Evolutionary conservation across 2,113 vertebrate species (phyloP).

Genomic region (Antigone vipio): DNA sequence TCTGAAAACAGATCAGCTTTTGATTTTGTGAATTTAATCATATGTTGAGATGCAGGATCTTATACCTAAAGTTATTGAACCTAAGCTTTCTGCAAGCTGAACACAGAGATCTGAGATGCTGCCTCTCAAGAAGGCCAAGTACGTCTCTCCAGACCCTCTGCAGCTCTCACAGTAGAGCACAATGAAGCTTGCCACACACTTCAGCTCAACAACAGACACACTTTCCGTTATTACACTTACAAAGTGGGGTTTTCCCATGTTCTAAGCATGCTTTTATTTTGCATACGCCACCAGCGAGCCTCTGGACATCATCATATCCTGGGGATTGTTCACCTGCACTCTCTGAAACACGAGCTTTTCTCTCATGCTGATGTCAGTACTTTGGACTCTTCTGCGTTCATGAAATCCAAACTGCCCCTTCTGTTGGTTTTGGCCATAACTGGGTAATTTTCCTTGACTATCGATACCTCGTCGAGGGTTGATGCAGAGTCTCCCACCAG

Average conservation of each 20-base stretch:
- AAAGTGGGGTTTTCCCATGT: too few species aligned
- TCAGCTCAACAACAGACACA: not conserved
- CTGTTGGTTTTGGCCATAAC: not conserved
- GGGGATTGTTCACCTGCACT: not conserved
- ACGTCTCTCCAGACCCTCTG: not conserved
- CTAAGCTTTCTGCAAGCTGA: not conserved
- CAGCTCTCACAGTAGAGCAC: not conserved
- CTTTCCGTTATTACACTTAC: too few species aligned
- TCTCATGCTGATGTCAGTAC: too few species aligned
- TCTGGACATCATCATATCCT: accelerated
- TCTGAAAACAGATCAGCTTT: too few species aligned
- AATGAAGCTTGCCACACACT: not conserved
- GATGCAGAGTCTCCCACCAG: not conserved
- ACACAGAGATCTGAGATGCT: too few species aligned
- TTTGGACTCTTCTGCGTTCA: not conserved
- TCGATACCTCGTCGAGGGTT: not conserved
- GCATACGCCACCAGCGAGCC: too few species aligned
- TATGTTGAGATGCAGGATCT: too few species aligned
- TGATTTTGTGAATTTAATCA: not conserved
- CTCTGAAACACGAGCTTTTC: not conserved
- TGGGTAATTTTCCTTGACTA: not conserved
- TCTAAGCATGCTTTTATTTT: not conserved
- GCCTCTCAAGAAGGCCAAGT: not conserved
- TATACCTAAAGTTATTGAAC: not conserved
- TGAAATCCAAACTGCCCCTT: not conserved